These are phyloP conservation scores for Dasyprocta punctata DNA, from an alignment of 2,113 vertebrate genomes.

Conservation along the genomic window DNA sequence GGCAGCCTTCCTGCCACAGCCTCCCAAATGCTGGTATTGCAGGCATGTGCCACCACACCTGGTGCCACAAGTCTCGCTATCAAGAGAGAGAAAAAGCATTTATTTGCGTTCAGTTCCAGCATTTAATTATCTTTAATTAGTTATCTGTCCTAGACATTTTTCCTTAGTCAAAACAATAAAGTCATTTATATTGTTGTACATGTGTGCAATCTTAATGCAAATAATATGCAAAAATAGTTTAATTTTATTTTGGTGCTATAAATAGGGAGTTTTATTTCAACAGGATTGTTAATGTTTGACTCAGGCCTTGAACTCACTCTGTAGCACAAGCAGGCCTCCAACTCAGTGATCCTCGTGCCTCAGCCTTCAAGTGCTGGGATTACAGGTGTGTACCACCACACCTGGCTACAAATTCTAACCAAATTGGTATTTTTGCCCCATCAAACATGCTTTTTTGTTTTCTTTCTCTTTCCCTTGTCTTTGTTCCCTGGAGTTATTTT, in stretches of 20 bases:
- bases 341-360: background rate
- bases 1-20: background rate
- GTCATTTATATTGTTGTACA: background rate
- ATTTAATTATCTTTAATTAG: constrained; percentile 54
- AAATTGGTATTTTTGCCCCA: constrained; percentile 46
- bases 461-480: background rate
- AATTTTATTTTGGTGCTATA: constrained; percentile 19
- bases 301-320: background rate
- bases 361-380: background rate
- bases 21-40: background rate
- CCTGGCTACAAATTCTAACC: background rate
- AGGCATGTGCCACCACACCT: no score
- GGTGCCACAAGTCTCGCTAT: background rate
- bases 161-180: background rate
- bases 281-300: background rate
- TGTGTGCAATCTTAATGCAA: background rate
- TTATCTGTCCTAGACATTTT: background rate
- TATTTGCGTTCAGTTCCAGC: constrained; percentile 14
- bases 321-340: background rate
- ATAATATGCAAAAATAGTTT: background rate
- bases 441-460: background rate
- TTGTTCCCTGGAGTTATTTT: constrained; percentile 21
- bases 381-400: background rate
- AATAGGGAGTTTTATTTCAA: constrained; percentile 48
- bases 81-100: background rate